A percentile compares a stretch with the other conserved stretches of the same genome.
Conservation (phyloP, 2,113 vertebrate species). For the Tachycineta bicolor region DNA sequence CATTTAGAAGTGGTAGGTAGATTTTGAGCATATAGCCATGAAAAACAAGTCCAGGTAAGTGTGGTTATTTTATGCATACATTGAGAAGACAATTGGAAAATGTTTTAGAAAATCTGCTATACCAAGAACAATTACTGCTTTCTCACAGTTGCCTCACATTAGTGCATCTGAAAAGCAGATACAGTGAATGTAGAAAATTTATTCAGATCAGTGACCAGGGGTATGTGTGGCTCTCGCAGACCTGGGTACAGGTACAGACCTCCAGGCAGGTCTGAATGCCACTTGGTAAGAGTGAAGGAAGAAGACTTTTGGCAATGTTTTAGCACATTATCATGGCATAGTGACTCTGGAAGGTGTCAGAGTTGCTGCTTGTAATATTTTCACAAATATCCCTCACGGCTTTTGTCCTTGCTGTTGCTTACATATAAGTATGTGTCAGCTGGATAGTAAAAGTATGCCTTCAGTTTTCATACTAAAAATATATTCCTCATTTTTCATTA, state of each 20-base stretch:
- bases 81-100: not conserved
- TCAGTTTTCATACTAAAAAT: not conserved
- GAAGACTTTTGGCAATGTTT: not conserved
- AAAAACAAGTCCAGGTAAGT: not conserved
- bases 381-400: not conserved
- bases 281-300: not conserved
- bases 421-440: not conserved
- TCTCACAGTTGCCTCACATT: not conserved
- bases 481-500: not conserved
- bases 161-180: not conserved
- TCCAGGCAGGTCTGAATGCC: not conserved
- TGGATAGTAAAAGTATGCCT: not conserved
- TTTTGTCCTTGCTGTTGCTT: not conserved
- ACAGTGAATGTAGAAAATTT: not conserved
- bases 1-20: not conserved
- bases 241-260: not conserved
- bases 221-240: not conserved
- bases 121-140: not conserved
- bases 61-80: not conserved
- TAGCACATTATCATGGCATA: not conserved
- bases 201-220: not conserved
- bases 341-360: not conserved
- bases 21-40: not conserved
- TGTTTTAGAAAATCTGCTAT: not conserved
- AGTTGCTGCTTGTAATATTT: not conserved